Evolutionary conservation across 2,113 vertebrate genomes (phyloP).

Genomic region (Istiophorus platypterus): DNA sequence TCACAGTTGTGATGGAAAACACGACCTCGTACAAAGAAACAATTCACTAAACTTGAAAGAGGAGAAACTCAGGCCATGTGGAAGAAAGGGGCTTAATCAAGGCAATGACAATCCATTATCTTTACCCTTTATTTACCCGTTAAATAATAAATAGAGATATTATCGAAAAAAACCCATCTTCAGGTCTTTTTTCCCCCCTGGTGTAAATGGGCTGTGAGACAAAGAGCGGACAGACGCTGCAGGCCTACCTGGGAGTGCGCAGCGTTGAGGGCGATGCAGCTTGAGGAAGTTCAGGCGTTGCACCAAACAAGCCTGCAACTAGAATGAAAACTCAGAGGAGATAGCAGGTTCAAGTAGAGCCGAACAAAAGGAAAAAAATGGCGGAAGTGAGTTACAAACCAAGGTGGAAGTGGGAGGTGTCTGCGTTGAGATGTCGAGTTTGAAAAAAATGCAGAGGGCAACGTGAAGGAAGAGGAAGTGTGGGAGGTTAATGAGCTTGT

Average conservation of each 20-base stretch:
- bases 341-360: slow-evolving; percentile 62
- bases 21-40: slow-evolving; percentile 12
- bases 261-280: slow-evolving; percentile 43
- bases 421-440: slow-evolving; percentile 32
- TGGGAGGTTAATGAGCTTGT: not conserved
- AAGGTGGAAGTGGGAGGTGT: slow-evolving; percentile 82
- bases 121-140: not conserved
- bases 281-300: slow-evolving; percentile 46
- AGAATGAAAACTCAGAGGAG: slow-evolving; percentile 64
- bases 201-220: not conserved
- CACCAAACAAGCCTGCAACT: slow-evolving; percentile 52
- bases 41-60: slow-evolving; percentile 19
- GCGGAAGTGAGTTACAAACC: slow-evolving; percentile 83
- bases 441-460: slow-evolving; percentile 25
- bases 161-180: not conserved
- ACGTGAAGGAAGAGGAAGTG: rapidly evolving
- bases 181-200: not conserved
- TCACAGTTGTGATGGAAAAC: slow-evolving; percentile 51
- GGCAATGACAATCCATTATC: not conserved
- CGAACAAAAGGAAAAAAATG: slow-evolving; percentile 59
- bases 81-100: slow-evolving; percentile 17
- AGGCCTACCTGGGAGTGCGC: slow-evolving; percentile 80
- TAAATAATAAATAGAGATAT: not conserved
- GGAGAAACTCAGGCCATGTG: slow-evolving; percentile 21
- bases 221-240: not conserved